Evolutionary conservation across 2,113 vertebrate species (phyloP).

Genomic region (Dasyurus viverrinus): DNA sequence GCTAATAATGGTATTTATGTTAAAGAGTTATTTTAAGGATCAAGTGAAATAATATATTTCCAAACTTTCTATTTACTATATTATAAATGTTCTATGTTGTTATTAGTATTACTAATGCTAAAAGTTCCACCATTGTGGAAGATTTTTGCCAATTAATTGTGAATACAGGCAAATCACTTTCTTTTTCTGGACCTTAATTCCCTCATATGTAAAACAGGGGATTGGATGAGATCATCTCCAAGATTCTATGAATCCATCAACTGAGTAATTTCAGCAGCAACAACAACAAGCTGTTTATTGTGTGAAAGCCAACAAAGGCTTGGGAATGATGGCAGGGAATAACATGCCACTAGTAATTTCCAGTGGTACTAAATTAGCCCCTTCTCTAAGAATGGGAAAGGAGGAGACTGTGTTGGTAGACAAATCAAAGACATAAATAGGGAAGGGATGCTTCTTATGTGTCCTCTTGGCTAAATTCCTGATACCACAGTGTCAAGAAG

Average conservation of each 20-base stretch:
- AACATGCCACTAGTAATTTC: neutral
- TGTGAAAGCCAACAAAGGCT: slow-evolving; percentile 13
- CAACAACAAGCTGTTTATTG: neutral
- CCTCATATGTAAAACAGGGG: neutral
- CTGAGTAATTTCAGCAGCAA: neutral
- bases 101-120: neutral
- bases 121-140: neutral
- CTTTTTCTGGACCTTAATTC: neutral
- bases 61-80: neutral
- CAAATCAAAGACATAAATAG: neutral
- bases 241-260: neutral
- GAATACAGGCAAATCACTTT: neutral
- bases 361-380: neutral
- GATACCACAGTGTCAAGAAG: neutral
- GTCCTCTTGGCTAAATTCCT: neutral
- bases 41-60: neutral
- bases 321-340: neutral
- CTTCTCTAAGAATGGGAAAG: neutral
- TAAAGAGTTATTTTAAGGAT: neutral
- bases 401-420: neutral
- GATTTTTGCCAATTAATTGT: neutral
- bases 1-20: neutral
- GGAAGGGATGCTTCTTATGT: neutral
- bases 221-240: neutral
- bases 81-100: neutral